Evolutionary conservation across 2,888 invertebrate genomes (phyloP).

Genomic region (Colostygia pectinataria): DNA sequence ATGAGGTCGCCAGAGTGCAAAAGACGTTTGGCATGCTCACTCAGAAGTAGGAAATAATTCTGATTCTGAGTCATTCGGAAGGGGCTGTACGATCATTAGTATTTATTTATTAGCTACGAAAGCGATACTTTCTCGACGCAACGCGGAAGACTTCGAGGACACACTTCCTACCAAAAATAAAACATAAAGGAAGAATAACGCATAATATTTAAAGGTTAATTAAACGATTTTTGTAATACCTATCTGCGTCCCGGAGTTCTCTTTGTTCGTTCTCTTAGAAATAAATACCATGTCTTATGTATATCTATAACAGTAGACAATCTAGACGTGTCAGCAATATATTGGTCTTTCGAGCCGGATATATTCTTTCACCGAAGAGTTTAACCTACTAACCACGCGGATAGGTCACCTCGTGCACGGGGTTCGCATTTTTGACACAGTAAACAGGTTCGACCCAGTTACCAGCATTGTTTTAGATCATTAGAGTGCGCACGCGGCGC

Average conservation of each 20-base stretch:
- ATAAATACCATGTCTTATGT: too few species aligned
- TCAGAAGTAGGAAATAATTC: too few species aligned
- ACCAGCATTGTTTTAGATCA: slow-evolving; percentile 68
- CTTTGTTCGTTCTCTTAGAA: neutral
- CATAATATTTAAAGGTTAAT: slow-evolving; percentile 29
- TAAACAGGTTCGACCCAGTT: slow-evolving; percentile 77
- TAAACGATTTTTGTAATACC: slow-evolving; percentile 19
- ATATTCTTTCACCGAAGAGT: neutral
- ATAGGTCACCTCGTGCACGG: slow-evolving; percentile 17
- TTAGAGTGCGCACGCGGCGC: slow-evolving; percentile 63
- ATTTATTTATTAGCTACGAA: slow-evolving; percentile 28
- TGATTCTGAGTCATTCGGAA: neutral
- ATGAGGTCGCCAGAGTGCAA: too few species aligned
- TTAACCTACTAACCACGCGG: slow-evolving; percentile 13
- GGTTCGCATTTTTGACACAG: slow-evolving; percentile 67
- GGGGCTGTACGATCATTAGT: neutral
- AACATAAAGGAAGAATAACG: slow-evolving; percentile 39
- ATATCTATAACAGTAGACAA: neutral
- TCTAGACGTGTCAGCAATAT: neutral
- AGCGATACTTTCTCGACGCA: slow-evolving; percentile 45
- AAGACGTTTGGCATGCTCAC: too few species aligned
- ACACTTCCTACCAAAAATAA: slow-evolving; percentile 44
- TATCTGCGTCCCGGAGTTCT: neutral
- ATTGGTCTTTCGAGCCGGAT: neutral
- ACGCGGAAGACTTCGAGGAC: slow-evolving; percentile 44